These are phyloP conservation scores for Puma concolor DNA, from an alignment of 2,113 vertebrate species.

Conservation along the genomic window DNA sequence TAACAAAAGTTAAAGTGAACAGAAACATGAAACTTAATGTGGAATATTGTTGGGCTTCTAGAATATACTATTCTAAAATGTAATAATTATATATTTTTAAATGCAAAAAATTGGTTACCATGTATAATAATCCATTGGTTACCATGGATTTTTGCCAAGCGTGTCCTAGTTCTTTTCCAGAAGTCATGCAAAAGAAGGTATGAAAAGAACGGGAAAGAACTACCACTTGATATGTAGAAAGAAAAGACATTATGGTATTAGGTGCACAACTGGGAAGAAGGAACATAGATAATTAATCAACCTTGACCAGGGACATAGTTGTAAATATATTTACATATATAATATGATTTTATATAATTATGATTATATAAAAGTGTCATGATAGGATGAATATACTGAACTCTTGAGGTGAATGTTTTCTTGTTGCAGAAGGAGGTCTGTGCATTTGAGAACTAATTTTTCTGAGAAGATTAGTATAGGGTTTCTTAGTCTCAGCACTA, in stretches of 20 bases:
- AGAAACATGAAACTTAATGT: not conserved
- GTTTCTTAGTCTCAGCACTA: not conserved
- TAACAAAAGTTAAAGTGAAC: not conserved
- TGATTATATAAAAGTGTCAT: not conserved
- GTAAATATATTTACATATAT: not conserved
- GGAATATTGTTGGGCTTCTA: not conserved
- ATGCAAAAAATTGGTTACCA: not conserved
- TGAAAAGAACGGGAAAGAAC: not conserved
- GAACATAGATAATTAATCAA: constrained; percentile 8
- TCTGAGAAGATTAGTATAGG: not conserved
- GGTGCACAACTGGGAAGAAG: not conserved
- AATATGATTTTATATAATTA: not conserved
- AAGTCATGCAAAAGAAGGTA: not conserved
- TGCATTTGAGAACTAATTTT: not conserved
- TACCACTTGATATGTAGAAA: not conserved
- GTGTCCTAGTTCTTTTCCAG: not conserved
- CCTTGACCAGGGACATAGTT: not conserved
- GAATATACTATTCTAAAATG: not conserved
- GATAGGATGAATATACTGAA: not conserved
- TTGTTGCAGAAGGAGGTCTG: not conserved
- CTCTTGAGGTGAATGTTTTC: not conserved
- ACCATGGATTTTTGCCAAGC: not conserved
- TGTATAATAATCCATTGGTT: not conserved
- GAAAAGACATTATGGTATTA: not conserved
- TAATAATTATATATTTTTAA: not conserved